Evolutionary conservation across 2,797 vertebrate species (phyloP).

Genomic region (Microctenopoma steveboyesi): DNA sequence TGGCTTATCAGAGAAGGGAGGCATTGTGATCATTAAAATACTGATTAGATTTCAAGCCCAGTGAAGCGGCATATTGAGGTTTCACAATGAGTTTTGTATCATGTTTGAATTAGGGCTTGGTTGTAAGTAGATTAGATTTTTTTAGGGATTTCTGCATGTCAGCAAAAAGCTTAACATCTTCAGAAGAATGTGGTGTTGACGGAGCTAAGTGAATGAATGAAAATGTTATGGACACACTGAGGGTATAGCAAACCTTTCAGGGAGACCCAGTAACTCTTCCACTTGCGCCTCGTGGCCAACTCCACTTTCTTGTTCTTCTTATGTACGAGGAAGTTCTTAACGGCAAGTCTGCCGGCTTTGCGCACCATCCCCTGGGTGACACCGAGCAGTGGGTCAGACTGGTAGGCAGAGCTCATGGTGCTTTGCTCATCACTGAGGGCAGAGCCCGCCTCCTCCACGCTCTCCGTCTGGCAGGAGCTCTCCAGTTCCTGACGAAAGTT

Average conservation of each 20-base stretch:
- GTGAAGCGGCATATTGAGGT: constrained; percentile 23
- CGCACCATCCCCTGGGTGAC: constrained; percentile 93
- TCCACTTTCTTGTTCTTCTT: constrained; percentile 99
- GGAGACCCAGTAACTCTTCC: constrained; percentile 98
- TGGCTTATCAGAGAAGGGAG: constrained; percentile 22
- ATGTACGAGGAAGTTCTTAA: constrained; percentile 97
- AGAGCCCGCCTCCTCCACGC: constrained; percentile 91
- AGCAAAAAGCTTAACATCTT: constrained; percentile 1
- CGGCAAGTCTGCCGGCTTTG: constrained; percentile 90
- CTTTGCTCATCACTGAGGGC: constrained; percentile 94
- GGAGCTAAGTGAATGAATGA: background rate
- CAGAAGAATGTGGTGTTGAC: background rate
- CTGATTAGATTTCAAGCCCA: constrained; percentile 26
- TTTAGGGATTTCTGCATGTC: constrained; percentile 1
- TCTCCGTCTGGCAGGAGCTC: constrained; percentile 80
- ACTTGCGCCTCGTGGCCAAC: constrained; percentile 92
- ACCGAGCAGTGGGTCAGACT: constrained; percentile 88
- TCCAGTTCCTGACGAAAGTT: constrained; percentile 95
- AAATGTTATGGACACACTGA: constrained; percentile 13
- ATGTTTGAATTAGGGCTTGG: constrained; percentile 13
- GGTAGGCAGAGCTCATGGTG: constrained; percentile 92
- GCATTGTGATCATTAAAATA: constrained; percentile 15
- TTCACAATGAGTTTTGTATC: constrained; percentile 7
- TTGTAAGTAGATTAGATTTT: constrained; percentile 16
- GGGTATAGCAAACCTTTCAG: constrained; percentile 88